Conservation (phyloP, 1,140 invertebrate species). For the Sminthurides bifidus region DNA sequence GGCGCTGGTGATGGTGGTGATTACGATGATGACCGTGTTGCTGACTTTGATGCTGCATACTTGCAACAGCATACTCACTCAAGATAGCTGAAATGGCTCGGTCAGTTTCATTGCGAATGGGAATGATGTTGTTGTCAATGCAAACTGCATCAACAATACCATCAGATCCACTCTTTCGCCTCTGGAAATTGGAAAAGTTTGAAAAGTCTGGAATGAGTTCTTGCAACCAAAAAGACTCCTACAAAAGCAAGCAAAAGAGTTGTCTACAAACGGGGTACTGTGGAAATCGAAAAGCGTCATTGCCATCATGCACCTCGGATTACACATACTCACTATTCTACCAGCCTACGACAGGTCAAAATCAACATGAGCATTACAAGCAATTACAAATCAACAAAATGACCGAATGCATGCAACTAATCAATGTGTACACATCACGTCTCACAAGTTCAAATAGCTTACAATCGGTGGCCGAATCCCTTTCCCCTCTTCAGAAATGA, state of each 20-base stretch:
- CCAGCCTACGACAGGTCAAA: too few relatives aligned
- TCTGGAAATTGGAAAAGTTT: constrained; percentile 2
- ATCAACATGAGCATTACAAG: too few relatives aligned
- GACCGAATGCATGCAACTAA: too few relatives aligned
- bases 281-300: too few relatives aligned
- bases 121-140: not conserved
- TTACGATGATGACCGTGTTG: not conserved
- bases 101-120: constrained; percentile 3
- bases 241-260: not conserved
- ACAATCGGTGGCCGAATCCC: constrained; percentile 16
- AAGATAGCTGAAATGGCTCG: constrained; percentile 6
- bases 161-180: constrained; percentile 2
- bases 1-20: not conserved
- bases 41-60: constrained; percentile 4
- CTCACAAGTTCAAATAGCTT: not conserved
- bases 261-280: too few relatives aligned
- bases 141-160: not conserved
- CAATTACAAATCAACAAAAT: too few relatives aligned
- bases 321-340: too few relatives aligned
- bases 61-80: constrained; percentile 7
- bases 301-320: too few relatives aligned
- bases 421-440: too few relatives aligned
- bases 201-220: too few relatives aligned
- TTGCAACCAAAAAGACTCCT: not conserved
- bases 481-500: constrained; percentile 48